phyloP scores from a whole-genome alignment of 2,797 vertebrate species.

The Pantherophis vulpinus region DNA sequence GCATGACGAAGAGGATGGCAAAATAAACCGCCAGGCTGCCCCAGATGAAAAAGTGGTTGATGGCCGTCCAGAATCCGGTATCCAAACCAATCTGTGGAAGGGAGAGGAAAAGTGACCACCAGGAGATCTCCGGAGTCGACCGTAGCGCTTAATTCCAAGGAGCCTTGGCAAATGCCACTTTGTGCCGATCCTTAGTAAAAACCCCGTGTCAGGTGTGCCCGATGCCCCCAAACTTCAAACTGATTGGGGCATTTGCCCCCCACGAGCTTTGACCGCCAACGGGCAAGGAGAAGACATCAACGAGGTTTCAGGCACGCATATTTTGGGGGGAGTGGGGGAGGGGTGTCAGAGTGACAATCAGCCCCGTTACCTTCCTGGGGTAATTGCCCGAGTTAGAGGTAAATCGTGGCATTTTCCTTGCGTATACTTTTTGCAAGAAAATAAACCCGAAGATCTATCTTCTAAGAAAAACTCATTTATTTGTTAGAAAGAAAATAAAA shows the following conservation, averaged over 20 bases:
- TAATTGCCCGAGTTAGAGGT: too few species aligned
- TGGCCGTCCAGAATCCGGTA: constrained; percentile 91
- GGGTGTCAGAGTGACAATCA: too few species aligned
- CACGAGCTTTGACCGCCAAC: too few species aligned
- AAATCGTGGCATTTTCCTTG: too few species aligned
- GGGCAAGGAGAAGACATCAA: background rate
- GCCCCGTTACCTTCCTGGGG: too few species aligned
- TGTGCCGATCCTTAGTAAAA: background rate
- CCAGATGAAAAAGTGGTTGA: constrained; percentile 96
- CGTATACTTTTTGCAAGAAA: too few species aligned
- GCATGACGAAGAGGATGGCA: constrained; percentile 88
- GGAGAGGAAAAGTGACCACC: background rate
- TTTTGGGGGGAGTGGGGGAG: background rate
- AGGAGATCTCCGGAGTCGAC: background rate
- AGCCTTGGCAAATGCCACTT: background rate
- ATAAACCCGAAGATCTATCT: too few species aligned
- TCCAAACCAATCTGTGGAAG: constrained; percentile 84
- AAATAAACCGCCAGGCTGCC: constrained; percentile 88
- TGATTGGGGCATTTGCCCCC: background rate
- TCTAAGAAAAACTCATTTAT: too few species aligned
- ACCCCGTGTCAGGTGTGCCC: accelerated
- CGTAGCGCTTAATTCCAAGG: background rate
- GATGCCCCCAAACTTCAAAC: background rate
- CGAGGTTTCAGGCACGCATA: background rate
- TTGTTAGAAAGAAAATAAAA: too few species aligned